phyloP scores from a whole-genome alignment of 1,140 invertebrate species.

The Drosophila paulistorum region DNA sequence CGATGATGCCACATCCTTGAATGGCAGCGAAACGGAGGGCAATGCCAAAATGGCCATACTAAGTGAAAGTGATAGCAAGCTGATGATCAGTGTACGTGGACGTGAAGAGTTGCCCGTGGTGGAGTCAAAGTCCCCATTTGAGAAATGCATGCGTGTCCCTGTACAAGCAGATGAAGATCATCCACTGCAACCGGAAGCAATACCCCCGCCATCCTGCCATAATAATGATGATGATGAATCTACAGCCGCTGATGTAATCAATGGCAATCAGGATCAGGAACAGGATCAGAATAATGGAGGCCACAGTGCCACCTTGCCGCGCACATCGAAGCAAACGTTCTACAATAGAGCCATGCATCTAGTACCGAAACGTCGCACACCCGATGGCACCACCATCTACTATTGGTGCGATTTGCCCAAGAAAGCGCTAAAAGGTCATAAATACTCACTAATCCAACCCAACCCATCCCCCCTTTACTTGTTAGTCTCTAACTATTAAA shows the following conservation, averaged over 20 bases:
- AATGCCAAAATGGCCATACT: conserved; percentile 80
- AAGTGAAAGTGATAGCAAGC: conserved; percentile 82
- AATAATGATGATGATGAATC: conserved; percentile 36
- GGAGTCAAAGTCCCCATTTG: conserved; percentile 53
- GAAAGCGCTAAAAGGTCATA: conserved; percentile 83
- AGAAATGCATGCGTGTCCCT: conserved; percentile 72
- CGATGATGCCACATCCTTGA: conserved; percentile 84
- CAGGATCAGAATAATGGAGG: conserved; percentile 43
- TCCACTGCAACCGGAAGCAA: conserved; percentile 60
- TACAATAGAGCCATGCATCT: conserved; percentile 80
- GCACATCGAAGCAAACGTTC: conserved; percentile 68
- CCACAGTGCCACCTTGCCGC: conserved; percentile 61
- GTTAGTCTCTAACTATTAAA: neutral
- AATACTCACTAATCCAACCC: neutral
- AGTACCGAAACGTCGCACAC: conserved; percentile 89
- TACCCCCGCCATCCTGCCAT: conserved; percentile 29
- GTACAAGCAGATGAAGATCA: conserved; percentile 67
- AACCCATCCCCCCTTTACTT: too few species aligned
- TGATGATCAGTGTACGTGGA: conserved; percentile 86
- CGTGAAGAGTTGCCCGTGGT: conserved; percentile 87
- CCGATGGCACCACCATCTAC: conserved; percentile 91
- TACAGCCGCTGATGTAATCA: conserved; percentile 53
- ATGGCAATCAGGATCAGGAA: conserved; percentile 79
- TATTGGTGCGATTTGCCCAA: conserved; percentile 91
- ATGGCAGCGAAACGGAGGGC: conserved; percentile 72